Percentiles rank a stretch among this genome's conserved stretches.
phyloP scores from a whole-genome alignment of 2,888 invertebrate species.

The Conomelus anceps region DNA sequence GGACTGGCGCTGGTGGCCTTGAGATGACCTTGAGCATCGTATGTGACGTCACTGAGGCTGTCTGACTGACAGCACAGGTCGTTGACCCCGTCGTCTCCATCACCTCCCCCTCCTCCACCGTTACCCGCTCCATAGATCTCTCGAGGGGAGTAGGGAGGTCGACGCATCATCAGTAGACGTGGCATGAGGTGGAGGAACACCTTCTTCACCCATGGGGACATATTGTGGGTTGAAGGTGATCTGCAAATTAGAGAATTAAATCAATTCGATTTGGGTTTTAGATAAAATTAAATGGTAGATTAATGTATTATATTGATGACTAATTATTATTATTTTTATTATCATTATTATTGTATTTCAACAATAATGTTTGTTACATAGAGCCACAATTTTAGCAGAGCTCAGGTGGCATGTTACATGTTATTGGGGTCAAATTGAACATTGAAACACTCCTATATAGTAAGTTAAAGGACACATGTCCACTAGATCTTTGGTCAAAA shows the following conservation, averaged over 20 bases:
- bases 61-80: conserved; percentile 74
- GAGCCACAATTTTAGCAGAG: too few relatives aligned
- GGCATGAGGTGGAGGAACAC: conserved; percentile 92
- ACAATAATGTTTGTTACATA: too few relatives aligned
- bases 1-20: not conserved
- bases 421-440: too few relatives aligned
- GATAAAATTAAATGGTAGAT: not conserved
- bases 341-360: too few relatives aligned
- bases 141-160: conserved; percentile 75
- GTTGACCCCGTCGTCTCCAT: conserved; percentile 62
- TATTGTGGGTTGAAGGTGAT: conserved; percentile 87
- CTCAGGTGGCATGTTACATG: too few relatives aligned
- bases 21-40: not conserved
- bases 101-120: conserved; percentile 71
- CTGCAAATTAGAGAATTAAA: conserved; percentile 44
- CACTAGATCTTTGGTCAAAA: too few relatives aligned
- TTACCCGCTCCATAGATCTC: conserved; percentile 68
- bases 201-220: conserved; percentile 84
- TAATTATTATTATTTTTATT: too few relatives aligned
- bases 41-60: not conserved
- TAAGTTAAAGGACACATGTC: too few relatives aligned
- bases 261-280: too few relatives aligned
- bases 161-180: conserved; percentile 79
- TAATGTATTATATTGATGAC: too few relatives aligned
- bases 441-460: too few relatives aligned